Evolutionary conservation across 2,113 vertebrate species (phyloP).

Genomic region (Oryzias celebensis): DNA sequence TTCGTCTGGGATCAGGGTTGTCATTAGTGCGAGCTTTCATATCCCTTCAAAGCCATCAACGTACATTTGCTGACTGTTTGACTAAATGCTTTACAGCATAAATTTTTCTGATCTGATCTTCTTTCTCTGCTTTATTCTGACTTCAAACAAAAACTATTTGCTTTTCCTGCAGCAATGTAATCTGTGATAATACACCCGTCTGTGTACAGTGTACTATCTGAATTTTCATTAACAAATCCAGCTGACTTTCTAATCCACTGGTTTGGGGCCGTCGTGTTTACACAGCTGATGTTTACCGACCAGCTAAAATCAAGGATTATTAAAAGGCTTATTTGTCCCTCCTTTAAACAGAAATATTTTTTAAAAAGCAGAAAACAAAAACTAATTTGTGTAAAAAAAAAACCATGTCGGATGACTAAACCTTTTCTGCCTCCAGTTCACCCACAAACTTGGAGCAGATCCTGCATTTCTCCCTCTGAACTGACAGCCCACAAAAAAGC

Average conservation of each 20-base stretch:
- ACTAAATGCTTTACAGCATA: too few relatives aligned
- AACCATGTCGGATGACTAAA: too few relatives aligned
- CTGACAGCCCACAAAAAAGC: slow-evolving; percentile 1
- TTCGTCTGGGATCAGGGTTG: too few relatives aligned
- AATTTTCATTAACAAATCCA: neutral
- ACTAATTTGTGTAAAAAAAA: too few relatives aligned
- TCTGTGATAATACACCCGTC: slow-evolving; percentile 7
- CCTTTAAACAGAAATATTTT: too few relatives aligned
- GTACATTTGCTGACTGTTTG: too few relatives aligned
- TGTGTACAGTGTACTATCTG: neutral
- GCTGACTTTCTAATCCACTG: neutral
- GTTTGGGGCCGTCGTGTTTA: slow-evolving; percentile 1
- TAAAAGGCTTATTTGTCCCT: neutral
- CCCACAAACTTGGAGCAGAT: slow-evolving; percentile 2
- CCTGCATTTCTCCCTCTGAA: neutral
- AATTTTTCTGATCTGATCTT: too few relatives aligned
- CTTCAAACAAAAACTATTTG: slow-evolving; percentile 5
- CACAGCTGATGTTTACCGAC: slow-evolving; percentile 1
- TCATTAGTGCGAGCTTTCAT: too few relatives aligned
- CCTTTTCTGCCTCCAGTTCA: neutral
- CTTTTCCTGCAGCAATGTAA: neutral
- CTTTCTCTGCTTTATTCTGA: neutral
- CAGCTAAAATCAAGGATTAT: neutral
- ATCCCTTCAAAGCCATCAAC: too few relatives aligned
- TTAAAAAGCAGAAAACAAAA: too few relatives aligned